Percentiles rank a stretch among this genome's conserved stretches.
phyloP scores from a whole-genome alignment of 2,888 invertebrate species.

The Tineola bisselliella region DNA sequence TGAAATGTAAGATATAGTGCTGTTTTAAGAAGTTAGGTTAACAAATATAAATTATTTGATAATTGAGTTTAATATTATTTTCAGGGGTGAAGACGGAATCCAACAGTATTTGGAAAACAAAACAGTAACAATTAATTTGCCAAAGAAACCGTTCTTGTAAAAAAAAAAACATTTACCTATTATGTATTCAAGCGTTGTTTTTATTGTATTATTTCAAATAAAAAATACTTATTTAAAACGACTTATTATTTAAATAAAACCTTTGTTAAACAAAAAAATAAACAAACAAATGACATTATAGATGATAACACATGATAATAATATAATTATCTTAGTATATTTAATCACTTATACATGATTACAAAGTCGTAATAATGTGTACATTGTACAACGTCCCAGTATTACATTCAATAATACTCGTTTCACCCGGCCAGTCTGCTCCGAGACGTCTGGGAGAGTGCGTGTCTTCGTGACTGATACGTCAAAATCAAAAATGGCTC shows the following conservation, averaged over 20 bases:
- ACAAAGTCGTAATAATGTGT: neutral
- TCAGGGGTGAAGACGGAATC: conserved; percentile 72
- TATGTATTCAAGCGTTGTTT: neutral
- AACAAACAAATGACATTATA: neutral
- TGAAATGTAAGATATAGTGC: conserved; percentile 69
- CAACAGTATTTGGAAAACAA: conserved; percentile 75
- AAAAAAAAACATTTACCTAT: too few species aligned
- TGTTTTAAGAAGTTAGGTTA: too few species aligned
- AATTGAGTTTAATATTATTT: too few species aligned
- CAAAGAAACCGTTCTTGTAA: conserved; percentile 25
- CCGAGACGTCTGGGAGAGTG: too few species aligned
- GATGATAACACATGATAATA: neutral
- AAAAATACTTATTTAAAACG: too few species aligned
- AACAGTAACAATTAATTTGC: conserved; percentile 71
- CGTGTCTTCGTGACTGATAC: too few species aligned
- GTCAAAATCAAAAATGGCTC: neutral
- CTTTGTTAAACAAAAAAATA: too few species aligned
- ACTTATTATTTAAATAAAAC: too few species aligned
- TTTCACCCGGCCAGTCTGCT: too few species aligned
- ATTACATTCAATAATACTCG: too few species aligned
- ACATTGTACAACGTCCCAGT: neutral
- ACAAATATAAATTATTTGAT: too few species aligned
- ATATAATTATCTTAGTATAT: neutral
- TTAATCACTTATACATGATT: neutral
- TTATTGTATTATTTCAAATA: neutral